A percentile compares a stretch with the other conserved stretches of the same genome.
Evolutionary conservation across 2,797 vertebrate species (phyloP).

Genomic region (Ptychobarbus kaznakovi): DNA sequence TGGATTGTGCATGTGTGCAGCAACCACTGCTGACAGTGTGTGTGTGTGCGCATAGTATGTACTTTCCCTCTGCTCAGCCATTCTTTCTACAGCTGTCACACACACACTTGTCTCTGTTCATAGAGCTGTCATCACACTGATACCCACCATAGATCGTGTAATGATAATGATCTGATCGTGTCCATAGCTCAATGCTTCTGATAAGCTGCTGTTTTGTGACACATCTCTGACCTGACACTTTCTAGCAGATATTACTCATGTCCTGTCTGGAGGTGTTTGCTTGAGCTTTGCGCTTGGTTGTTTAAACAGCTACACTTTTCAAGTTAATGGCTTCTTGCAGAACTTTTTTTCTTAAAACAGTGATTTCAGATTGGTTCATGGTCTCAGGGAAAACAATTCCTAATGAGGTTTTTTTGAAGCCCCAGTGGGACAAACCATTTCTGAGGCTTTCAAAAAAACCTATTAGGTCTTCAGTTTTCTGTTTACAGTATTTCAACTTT

Average conservation of each 20-base stretch:
- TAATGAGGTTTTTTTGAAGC: background rate
- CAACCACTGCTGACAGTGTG: no score
- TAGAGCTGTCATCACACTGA: constrained; percentile 68
- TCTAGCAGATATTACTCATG: background rate
- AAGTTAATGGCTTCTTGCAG: background rate
- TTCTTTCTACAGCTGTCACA: constrained; percentile 77
- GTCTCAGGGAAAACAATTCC: background rate
- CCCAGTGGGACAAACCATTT: no score
- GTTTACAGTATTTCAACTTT: no score
- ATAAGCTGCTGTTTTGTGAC: background rate
- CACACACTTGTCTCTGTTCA: constrained; percentile 73
- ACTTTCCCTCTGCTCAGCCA: constrained; percentile 78
- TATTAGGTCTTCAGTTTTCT: no score
- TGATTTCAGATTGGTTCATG: no score
- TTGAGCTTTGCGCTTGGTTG: background rate
- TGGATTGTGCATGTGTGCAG: constrained; percentile 44
- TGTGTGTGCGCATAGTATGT: constrained; percentile 51
- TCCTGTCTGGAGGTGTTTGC: background rate
- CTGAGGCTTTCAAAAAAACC: no score
- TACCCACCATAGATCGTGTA: constrained; percentile 56
- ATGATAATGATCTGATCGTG: constrained; percentile 70
- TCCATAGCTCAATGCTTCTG: background rate
- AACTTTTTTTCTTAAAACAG: background rate
- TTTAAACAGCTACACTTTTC: background rate
- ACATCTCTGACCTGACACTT: no score